phyloP scores from a whole-genome alignment of 2,797 vertebrate species.

The Acipenser ruthenus region DNA sequence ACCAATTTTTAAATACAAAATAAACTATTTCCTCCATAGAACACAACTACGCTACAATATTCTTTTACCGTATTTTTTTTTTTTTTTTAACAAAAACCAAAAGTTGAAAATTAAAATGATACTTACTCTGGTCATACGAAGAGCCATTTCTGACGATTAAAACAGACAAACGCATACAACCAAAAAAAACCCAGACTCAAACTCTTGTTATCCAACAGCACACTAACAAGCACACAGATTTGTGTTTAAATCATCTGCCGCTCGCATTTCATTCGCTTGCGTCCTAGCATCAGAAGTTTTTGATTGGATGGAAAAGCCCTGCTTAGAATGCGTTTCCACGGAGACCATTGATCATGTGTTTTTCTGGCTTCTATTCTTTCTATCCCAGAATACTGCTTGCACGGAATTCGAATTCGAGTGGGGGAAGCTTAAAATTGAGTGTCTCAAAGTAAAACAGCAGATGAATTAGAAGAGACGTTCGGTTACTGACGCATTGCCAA shows the following conservation, averaged over 20 bases:
- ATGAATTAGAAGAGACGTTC: too few relatives aligned
- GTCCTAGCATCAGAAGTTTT: slow-evolving; percentile 21
- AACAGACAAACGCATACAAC: background rate
- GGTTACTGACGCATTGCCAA: too few relatives aligned
- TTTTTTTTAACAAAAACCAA: background rate
- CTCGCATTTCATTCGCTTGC: slow-evolving; percentile 30
- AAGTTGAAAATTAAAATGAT: background rate
- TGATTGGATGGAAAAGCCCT: slow-evolving; percentile 26
- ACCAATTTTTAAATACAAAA: background rate
- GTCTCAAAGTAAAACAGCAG: too few relatives aligned
- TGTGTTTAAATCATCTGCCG: slow-evolving; percentile 28
- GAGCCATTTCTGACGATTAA: slow-evolving; percentile 27
- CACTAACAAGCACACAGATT: background rate
- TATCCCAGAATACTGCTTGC: too few relatives aligned
- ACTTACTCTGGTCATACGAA: slow-evolving; percentile 34
- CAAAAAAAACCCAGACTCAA: background rate
- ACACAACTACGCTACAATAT: background rate
- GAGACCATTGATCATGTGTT: slow-evolving; percentile 36
- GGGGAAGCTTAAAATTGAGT: too few relatives aligned
- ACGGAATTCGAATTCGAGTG: too few relatives aligned
- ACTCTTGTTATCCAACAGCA: background rate
- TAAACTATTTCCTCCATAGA: background rate
- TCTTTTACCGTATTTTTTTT: too few relatives aligned
- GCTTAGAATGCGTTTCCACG: slow-evolving; percentile 32
- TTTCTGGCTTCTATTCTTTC: too few relatives aligned